These are phyloP conservation scores for Lasiurus borealis DNA, from an alignment of 2,113 vertebrate species.

Conservation along the genomic window DNA sequence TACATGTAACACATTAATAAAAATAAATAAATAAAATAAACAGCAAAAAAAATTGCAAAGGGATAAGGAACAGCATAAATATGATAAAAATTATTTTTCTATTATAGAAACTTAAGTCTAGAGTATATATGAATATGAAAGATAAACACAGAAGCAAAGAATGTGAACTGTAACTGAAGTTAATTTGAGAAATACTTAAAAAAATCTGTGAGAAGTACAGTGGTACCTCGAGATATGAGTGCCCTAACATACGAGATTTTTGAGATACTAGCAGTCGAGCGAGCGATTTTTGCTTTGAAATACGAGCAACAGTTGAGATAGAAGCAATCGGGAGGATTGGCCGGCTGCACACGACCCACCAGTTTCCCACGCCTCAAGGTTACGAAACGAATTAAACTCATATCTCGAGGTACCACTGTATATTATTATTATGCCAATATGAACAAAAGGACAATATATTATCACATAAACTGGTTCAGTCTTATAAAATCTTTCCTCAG, in stretches of 20 bases:
- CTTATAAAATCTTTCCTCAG: background rate
- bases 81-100: background rate
- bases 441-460: background rate
- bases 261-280: too few species aligned
- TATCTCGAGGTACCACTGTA: too few species aligned
- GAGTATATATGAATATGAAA: background rate
- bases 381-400: too few species aligned
- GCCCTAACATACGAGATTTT: too few species aligned
- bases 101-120: background rate
- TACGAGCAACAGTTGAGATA: too few species aligned
- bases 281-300: too few species aligned
- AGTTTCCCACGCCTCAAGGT: too few species aligned
- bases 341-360: too few species aligned
- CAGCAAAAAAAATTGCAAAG: background rate
- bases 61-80: background rate
- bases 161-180: background rate
- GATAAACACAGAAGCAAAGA: background rate
- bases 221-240: too few species aligned
- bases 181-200: background rate
- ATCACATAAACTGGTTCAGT: background rate
- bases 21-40: too few species aligned
- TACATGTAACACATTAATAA: too few species aligned
- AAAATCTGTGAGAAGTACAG: background rate
- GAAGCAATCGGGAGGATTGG: too few species aligned
- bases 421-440: background rate